A percentile compares a stretch with the other conserved stretches of the same genome.
Evolutionary conservation across 2,797 vertebrate species (phyloP).

Genomic region (Falco columbarius): DNA sequence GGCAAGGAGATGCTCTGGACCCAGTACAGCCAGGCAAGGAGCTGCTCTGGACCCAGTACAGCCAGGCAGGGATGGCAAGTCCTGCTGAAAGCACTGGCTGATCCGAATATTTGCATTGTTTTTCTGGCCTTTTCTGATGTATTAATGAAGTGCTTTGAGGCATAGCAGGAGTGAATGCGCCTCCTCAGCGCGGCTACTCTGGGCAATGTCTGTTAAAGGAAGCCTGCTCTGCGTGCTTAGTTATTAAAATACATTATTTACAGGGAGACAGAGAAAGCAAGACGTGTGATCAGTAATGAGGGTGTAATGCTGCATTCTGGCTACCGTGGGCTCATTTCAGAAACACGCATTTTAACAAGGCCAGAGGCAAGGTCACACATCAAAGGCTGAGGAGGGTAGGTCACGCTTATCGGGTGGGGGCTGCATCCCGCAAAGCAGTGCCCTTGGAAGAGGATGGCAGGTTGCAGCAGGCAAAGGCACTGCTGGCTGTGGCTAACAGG

Average conservation of each 20-base stretch:
- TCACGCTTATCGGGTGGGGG: accelerated
- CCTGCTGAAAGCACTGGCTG: background rate
- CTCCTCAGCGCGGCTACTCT: background rate
- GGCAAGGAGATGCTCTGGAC: background rate
- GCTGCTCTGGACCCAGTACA: background rate
- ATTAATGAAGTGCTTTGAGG: slow-evolving; percentile 19
- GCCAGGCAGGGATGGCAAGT: background rate
- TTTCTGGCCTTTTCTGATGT: background rate
- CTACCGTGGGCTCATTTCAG: background rate
- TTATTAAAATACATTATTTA: background rate
- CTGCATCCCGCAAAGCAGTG: background rate
- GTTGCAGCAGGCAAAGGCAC: background rate
- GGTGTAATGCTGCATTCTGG: background rate
- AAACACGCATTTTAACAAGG: background rate
- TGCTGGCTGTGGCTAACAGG: background rate
- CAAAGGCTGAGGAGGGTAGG: background rate
- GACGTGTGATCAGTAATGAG: accelerated
- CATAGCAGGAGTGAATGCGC: background rate
- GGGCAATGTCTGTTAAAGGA: background rate
- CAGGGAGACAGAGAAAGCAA: background rate
- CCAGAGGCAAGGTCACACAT: background rate
- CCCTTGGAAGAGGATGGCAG: background rate
- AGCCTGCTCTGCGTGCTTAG: background rate
- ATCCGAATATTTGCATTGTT: background rate
- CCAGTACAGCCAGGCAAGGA: background rate